phyloP scores from a whole-genome alignment of 1,140 invertebrate genomes.

The Solenopsis fugax region DNA sequence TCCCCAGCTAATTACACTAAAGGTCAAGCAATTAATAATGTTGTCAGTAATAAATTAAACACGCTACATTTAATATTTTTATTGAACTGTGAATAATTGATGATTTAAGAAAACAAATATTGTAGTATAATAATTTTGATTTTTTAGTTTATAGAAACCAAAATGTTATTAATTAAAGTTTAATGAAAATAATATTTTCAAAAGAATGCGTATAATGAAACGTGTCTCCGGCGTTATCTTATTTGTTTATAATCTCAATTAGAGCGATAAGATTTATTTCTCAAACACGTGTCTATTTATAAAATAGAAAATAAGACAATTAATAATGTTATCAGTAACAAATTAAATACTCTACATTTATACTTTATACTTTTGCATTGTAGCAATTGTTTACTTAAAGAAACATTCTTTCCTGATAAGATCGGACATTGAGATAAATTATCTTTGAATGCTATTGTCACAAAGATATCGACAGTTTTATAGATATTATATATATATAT shows the following conservation, averaged over 20 bases:
- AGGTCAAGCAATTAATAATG: not conserved
- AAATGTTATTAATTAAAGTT: constrained; percentile 12
- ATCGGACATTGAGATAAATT: not conserved
- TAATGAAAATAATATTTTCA: not conserved
- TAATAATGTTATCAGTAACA: not conserved
- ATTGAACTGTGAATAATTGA: not conserved
- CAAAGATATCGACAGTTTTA: not conserved
- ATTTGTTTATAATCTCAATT: not conserved
- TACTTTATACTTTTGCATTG: not conserved
- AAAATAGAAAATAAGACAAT: not conserved
- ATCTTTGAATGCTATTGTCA: not conserved
- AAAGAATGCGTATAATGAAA: not conserved
- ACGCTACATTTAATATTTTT: not conserved
- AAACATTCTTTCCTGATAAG: constrained; percentile 30
- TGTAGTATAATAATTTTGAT: not conserved
- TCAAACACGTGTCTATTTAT: not conserved
- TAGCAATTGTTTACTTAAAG: not conserved
- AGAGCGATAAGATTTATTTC: constrained; percentile 2
- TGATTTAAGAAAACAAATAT: constrained; percentile 2
- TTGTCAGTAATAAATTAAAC: not conserved
- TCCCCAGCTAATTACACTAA: not conserved
- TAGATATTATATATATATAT: no score
- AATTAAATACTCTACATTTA: not conserved
- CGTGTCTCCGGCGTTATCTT: not conserved
- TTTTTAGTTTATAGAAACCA: not conserved